Percentiles rank a stretch among this genome's conserved stretches.
Conservation (phyloP, 2,888 invertebrate species). For the Mimas tiliae region DNA sequence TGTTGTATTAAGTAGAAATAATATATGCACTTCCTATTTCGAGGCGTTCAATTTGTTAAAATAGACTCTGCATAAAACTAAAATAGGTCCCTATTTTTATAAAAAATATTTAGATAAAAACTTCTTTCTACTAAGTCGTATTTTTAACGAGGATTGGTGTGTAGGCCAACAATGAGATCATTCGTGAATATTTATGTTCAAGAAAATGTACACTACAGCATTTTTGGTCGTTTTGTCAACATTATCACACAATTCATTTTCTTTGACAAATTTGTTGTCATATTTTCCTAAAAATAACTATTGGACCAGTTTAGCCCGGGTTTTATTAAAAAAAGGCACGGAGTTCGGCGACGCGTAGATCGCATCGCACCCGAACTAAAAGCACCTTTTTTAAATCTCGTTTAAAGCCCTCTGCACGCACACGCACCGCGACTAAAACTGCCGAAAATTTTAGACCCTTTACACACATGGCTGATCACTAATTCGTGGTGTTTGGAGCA, state of each 20-base stretch:
- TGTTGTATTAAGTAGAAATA: neutral
- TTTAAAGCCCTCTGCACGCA: constrained; percentile 61
- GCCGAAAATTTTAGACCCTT: constrained; percentile 77
- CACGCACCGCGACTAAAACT: constrained; percentile 57
- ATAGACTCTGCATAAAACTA: too few species aligned
- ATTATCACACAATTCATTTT: too few species aligned
- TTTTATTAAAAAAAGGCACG: constrained; percentile 19
- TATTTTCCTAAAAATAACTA: constrained; percentile 34
- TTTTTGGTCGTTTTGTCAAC: too few species aligned
- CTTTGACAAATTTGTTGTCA: neutral
- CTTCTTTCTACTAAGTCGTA: too few species aligned
- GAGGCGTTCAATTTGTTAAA: too few species aligned
- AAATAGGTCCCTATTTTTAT: too few species aligned
- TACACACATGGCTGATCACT: constrained; percentile 77
- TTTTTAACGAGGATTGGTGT: too few species aligned
- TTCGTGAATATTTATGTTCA: too few species aligned
- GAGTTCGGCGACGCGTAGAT: constrained; percentile 23
- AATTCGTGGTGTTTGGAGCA: constrained; percentile 59
- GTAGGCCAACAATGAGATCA: too few species aligned
- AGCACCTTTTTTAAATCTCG: constrained; percentile 56
- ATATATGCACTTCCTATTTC: too few species aligned
- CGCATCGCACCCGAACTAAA: constrained; percentile 24
- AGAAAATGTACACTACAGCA: too few species aligned
- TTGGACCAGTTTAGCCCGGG: constrained; percentile 11
- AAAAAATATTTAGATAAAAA: too few species aligned